A percentile compares a stretch with the other conserved stretches of the same genome.
Conservation (phyloP, 2,797 vertebrate species). For the Aselliscus stoliczkanus region DNA sequence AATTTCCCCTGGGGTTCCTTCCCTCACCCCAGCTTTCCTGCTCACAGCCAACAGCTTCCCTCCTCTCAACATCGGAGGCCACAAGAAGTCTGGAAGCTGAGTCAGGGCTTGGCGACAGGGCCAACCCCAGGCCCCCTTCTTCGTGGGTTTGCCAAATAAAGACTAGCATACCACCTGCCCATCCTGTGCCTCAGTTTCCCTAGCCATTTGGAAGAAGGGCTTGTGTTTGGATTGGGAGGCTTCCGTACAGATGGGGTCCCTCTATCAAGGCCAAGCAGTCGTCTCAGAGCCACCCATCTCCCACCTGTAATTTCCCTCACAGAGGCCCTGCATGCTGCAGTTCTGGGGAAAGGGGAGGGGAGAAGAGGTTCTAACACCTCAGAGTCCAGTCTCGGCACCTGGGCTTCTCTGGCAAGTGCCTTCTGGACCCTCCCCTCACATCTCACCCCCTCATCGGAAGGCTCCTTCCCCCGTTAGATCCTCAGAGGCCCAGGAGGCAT, state of each 20-base stretch:
- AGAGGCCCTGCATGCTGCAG: neutral
- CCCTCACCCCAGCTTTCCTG: neutral
- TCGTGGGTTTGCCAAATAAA: neutral
- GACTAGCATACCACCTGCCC: neutral
- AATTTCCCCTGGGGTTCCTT: conserved; percentile 64
- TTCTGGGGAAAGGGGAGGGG: neutral
- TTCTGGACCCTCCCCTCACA: neutral
- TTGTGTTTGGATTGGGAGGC: neutral
- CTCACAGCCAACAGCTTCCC: neutral
- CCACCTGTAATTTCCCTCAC: no score
- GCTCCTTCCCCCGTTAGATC: neutral
- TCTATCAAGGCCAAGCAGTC: neutral
- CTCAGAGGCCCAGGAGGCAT: neutral
- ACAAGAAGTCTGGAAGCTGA: neutral
- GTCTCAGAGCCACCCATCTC: neutral
- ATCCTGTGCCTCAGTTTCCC: conserved; percentile 28
- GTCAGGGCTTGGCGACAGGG: neutral
- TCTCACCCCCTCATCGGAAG: neutral
- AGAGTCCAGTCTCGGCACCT: neutral
- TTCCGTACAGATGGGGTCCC: neutral
- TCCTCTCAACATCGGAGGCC: neutral
- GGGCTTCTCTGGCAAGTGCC: rapidly evolving
- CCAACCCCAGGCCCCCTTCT: neutral
- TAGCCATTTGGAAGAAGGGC: neutral
- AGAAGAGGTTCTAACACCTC: no score